Conservation (phyloP, 1,140 invertebrate genomes). For the Zaprionus capensis region DNA sequence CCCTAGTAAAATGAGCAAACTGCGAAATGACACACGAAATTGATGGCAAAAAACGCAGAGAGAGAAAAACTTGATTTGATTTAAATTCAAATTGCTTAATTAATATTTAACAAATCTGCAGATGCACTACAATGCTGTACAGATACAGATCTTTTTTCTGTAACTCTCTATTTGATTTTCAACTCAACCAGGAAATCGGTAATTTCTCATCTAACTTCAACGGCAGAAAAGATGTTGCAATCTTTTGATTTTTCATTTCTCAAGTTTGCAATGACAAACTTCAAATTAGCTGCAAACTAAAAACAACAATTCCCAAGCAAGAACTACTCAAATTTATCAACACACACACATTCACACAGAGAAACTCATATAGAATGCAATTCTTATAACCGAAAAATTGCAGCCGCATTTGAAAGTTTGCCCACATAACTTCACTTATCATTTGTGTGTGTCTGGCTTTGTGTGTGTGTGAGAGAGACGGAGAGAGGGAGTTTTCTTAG, state of each 20-base stretch:
- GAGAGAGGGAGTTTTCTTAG: neutral
- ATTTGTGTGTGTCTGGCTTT: slow-evolving; percentile 11
- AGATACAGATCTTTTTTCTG: neutral
- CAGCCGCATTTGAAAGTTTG: slow-evolving; percentile 52
- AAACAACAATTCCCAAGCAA: slow-evolving; percentile 41
- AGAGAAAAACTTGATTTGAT: slow-evolving; percentile 19
- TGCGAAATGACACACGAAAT: slow-evolving; percentile 20
- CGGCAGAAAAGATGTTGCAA: slow-evolving; percentile 22
- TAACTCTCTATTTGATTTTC: neutral
- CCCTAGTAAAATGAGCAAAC: slow-evolving; percentile 4
- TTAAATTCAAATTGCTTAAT: slow-evolving; percentile 36
- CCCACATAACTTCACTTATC: slow-evolving; percentile 48
- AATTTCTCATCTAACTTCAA: slow-evolving; percentile 37
- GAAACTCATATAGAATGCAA: slow-evolving; percentile 48
- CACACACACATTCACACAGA: slow-evolving; percentile 9
- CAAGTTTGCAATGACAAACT: slow-evolving; percentile 53
- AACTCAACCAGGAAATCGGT: slow-evolving; percentile 17
- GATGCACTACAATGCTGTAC: neutral
- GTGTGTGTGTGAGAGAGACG: neutral
- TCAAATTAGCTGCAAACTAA: slow-evolving; percentile 66
- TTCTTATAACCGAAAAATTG: slow-evolving; percentile 57
- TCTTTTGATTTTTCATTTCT: slow-evolving; percentile 54
- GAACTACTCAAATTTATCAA: slow-evolving; percentile 40
- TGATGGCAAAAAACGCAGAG: neutral
- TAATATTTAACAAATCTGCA: slow-evolving; percentile 11